Evolutionary conservation across 2,888 invertebrate species (phyloP), one percentile per base, ranked within the genome.

Genomic region (Pecten maximus): DNA sequence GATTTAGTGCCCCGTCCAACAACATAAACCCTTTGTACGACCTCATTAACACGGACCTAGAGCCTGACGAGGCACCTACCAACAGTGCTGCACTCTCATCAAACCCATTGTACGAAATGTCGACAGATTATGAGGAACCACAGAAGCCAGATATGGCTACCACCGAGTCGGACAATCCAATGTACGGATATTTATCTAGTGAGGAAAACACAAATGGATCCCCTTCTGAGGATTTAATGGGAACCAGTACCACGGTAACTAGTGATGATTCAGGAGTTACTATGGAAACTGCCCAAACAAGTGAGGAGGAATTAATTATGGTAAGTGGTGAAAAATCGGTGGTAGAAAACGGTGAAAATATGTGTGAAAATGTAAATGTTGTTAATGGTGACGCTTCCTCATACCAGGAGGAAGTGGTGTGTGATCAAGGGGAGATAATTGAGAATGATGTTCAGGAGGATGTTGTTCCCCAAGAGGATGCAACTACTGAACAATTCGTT

Each of bases 1-100:
- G 50, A 88, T 88, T 88, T 35, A 88, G 88, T n/a, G 89, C 44
- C 74, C 74, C 74, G 12, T 74, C 74, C 54, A 87, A 87, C 39
- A 60, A 88, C 10, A 92, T 92, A 60, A 94, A 94, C 89, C 94
- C 94, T 40, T 90, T 94, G 40, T 94, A 94, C 92, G 94, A 94
- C 88, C 91, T 94, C 50, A 93, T 93, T 28, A 89, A 44, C 88
- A 60, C 89, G 88, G 90, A 91, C 28, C 1, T 35, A 10, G 74
- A 74, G 74, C 74, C 74, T 35, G 74, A 74, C 74, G 35, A 35
- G 23, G 10, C 74, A 74, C 74, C 15, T 6, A 35, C 35, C 28
- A 74, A 74, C 35, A 74, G 28, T 74, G 28, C 35, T 35, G 35
- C 15, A 74, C 74, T 35, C 16, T 88, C 87, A 39, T 87, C 91